These are phyloP conservation scores for Sinohyriopsis cumingii DNA, from an alignment of 2,888 invertebrate species.

Conservation along the genomic window DNA sequence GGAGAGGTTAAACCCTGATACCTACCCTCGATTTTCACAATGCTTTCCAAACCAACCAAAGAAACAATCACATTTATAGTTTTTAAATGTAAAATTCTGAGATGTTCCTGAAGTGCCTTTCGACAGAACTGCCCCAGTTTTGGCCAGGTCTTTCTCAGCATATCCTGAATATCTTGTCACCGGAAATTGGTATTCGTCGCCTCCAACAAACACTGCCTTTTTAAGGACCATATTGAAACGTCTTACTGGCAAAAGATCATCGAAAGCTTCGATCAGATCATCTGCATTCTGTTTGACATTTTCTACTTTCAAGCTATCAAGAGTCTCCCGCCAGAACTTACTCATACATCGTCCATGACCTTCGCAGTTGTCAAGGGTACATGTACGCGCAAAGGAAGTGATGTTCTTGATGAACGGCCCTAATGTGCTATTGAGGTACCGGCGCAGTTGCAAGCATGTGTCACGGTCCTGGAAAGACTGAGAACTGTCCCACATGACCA, in stretches of 20 bases:
- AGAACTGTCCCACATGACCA: constrained; percentile 58
- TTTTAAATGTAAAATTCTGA: constrained; percentile 9
- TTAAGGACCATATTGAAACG: too few relatives aligned
- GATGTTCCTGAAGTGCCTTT: too few relatives aligned
- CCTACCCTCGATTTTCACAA: constrained; percentile 15
- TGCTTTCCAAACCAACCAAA: constrained; percentile 33
- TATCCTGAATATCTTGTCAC: too few relatives aligned
- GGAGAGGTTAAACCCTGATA: too few relatives aligned
- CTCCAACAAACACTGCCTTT: too few relatives aligned
- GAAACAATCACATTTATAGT: constrained; percentile 39
- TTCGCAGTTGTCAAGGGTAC: constrained; percentile 11
- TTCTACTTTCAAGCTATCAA: too few relatives aligned
- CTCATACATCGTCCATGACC: constrained; percentile 21
- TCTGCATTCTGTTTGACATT: too few relatives aligned
- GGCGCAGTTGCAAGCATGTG: constrained; percentile 40
- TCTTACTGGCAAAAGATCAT: too few relatives aligned
- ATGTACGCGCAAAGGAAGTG: constrained; percentile 13
- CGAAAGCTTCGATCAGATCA: too few relatives aligned
- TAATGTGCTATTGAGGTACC: constrained; percentile 43
- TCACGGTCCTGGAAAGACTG: constrained; percentile 25
- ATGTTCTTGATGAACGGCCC: constrained; percentile 52
- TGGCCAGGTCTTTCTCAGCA: too few relatives aligned
- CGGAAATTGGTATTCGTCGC: too few relatives aligned
- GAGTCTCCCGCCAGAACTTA: constrained; percentile 1
- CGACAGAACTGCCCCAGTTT: too few relatives aligned